Evolutionary conservation across 2,888 invertebrate species (phyloP), one percentile per base, ranked within the genome.

Genomic region (Rotaria magnacalcarata): DNA sequence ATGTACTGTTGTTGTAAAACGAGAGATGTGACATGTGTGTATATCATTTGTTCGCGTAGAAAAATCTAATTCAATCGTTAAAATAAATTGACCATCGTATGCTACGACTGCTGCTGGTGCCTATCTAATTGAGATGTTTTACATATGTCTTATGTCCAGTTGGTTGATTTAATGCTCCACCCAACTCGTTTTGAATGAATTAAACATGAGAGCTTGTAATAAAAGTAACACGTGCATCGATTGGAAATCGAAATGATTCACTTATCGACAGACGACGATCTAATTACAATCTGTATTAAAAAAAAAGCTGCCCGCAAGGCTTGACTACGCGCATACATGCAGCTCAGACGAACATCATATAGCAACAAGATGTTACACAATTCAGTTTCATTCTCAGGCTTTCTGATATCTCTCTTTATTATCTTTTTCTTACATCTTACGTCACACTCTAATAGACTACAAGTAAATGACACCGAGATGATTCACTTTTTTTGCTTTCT

Each of bases 231-330:
- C 67, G 67, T 67, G 67, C 67, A 67, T 34, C 67, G 67, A 67
- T 67, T 67, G 67, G 67, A 67, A 67, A 67, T 67, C 67, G 67
- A 67, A 67, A 67, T 67, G 67, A 67, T 67, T 67, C 67, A 67
- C 67, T 67, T 67, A 67, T 67, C 67, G 67, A 67, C 67, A 67
- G 67, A 67, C 67, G 67, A 67, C 67, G 67, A 67, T 67, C 67
- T 67, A 67, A 67, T 67, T 67, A 67, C 67, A 67, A 34, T 34
- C 34, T 67, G 67, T 34, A 67, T 67, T 67, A 67, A 67, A 67
- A 67, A 67, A 34, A 60, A 60, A 19, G 58, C 58, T 60, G 58
- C 58, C 58, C 58, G 58, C 58, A 60, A 60, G 58, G 58, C 58
- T n/a, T 8, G n/a, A 60, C 58, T 27, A 60, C 58, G 14, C 27